Percentiles rank a stretch among this genome's conserved stretches.
Evolutionary conservation across 2,113 vertebrate genomes (phyloP).

Genomic region (human (Homo sapiens)): GRCh38 chr7:3416501-3417000

Average conservation of each 20-base stretch:
- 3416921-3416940: no score
- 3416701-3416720: neutral
- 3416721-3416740: neutral
- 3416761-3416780: neutral
- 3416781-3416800: neutral
- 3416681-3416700: neutral
- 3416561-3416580: neutral
- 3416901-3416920: no score
- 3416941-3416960: no score
- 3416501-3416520: neutral
- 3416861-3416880: neutral
- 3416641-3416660: neutral
- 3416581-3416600: neutral
- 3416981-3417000: no score
- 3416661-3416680: neutral
- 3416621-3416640: neutral
- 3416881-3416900: fast-evolving
- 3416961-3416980: no score
- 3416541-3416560: neutral
- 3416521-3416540: neutral
- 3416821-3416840: neutral
- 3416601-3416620: neutral
- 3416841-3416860: neutral
- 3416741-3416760: neutral
- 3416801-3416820: neutral